Base-by-base conservation (phyloP, 2,113 vertebrate species). In the Dendrocopos noguchii region DNA sequence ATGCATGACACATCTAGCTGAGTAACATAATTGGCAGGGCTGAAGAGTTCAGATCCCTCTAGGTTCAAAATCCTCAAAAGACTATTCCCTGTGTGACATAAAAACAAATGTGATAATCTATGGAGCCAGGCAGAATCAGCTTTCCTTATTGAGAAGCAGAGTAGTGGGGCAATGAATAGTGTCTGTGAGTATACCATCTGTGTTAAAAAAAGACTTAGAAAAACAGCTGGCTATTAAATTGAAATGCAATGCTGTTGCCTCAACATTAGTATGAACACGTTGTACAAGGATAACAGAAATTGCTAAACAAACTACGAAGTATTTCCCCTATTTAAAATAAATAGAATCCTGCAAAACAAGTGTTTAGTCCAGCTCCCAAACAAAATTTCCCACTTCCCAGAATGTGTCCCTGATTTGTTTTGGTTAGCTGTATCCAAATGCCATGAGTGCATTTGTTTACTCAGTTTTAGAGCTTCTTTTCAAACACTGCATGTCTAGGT, bases 241-340 rank as follows among this genome's bases (percentile, higher is more conserved):
- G 71, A 93, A 95, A 95, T 36, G 27, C 53, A 85, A 72, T 33
- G 75, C 81, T 73, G 31, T 56, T 91, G 53, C 79, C 78, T 74
- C 79, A 84, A n/a, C 47, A 44, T 39, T 84, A 67, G 22, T 75
- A 89, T 21, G 68, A 92, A 85, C 78, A 87, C 34, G 74, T 64
- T 74, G 47, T 78, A 92, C 88, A 93, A 71, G 72, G 12, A 7
- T 13, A 84, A 67, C 42, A 91, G 46, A 91, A 94, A 91, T 52
- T 67, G 47, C 81, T 85, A 92, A 89, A 74, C 78, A 75, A 95
- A 92, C 57, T 50, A 64, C 75, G 60, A 63, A 77, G 27, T 22
- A 44, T 24, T 84, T 80, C 73, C 81, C 67, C 68, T 87, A 9
- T 64, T 96, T 82, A 24, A 91, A 91, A 74, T 71, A 6, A 95